phyloP scores from a whole-genome alignment of 2,888 invertebrate genomes.

The Autographa pulchrina region DNA sequence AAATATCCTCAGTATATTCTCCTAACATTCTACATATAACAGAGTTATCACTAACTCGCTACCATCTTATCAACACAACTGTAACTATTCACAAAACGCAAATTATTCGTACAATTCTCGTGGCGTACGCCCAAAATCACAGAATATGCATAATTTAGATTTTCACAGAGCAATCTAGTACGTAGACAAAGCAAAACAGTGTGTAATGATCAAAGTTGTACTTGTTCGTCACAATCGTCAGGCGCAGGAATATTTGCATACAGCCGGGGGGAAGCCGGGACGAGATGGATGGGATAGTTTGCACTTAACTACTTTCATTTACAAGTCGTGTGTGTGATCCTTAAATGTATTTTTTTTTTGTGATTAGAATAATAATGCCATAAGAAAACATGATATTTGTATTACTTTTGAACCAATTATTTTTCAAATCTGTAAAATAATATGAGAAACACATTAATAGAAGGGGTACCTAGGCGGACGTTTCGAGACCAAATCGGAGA shows the following conservation, averaged over 20 bases:
- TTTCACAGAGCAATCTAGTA: slow-evolving; percentile 54
- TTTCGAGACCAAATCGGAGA: no score
- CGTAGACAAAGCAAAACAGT: slow-evolving; percentile 54
- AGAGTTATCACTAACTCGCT: slow-evolving; percentile 10
- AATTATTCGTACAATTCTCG: slow-evolving; percentile 48
- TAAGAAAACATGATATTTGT: no score
- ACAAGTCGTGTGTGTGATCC: slow-evolving; percentile 36
- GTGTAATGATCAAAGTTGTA: slow-evolving; percentile 62
- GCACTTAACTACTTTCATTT: slow-evolving; percentile 53
- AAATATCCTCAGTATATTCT: background rate
- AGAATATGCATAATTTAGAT: slow-evolving; percentile 58
- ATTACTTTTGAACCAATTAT: no score
- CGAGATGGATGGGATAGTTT: slow-evolving; percentile 43
- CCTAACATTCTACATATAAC: background rate
- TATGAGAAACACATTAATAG: no score
- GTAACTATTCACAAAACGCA: slow-evolving; percentile 31
- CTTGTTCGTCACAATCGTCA: slow-evolving; percentile 59
- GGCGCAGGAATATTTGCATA: slow-evolving; percentile 60
- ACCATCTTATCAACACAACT: slow-evolving; percentile 34
- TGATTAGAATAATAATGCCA: background rate
- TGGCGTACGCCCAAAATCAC: slow-evolving; percentile 41
- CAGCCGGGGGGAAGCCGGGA: slow-evolving; percentile 42
- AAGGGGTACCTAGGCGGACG: no score
- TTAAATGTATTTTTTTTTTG: slow-evolving; percentile 2
- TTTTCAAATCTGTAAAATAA: no score